Evolutionary conservation across 2,888 invertebrate species (phyloP).

Genomic region (Eilema depressum): DNA sequence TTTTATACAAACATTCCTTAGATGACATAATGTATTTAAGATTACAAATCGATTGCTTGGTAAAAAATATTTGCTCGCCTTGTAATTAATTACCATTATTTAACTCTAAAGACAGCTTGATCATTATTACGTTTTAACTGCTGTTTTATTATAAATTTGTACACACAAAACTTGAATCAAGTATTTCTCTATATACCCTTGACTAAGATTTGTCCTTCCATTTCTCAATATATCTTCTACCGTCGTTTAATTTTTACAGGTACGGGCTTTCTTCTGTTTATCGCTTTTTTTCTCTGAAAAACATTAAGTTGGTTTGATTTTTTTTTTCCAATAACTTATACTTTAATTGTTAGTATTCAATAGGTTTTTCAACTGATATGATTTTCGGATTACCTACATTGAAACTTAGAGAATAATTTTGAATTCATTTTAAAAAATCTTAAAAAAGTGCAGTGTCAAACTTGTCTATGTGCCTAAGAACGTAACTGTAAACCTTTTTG

Average conservation of each 20-base stretch:
- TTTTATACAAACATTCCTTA: background rate
- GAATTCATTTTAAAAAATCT: no score
- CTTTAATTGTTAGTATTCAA: no score
- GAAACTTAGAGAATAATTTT: background rate
- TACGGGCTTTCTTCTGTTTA: no score
- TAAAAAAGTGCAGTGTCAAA: background rate
- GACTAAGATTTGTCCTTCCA: background rate
- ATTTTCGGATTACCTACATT: background rate
- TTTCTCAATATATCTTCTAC: background rate
- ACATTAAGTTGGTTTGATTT: background rate
- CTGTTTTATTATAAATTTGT: background rate
- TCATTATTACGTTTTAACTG: background rate
- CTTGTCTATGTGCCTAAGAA: no score
- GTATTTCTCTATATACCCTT: background rate
- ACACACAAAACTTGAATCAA: background rate
- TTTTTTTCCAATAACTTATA: no score
- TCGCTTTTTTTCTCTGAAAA: no score
- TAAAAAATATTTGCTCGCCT: background rate
- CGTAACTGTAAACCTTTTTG: no score
- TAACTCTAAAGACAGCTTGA: background rate
- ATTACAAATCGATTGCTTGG: background rate
- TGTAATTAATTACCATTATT: background rate
- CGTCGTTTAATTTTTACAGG: background rate
- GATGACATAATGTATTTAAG: background rate
- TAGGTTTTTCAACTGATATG: background rate